Percentiles rank a stretch among this genome's conserved stretches.
phyloP scores from a whole-genome alignment of 2,797 vertebrate genomes.

The Diplodus sargus region DNA sequence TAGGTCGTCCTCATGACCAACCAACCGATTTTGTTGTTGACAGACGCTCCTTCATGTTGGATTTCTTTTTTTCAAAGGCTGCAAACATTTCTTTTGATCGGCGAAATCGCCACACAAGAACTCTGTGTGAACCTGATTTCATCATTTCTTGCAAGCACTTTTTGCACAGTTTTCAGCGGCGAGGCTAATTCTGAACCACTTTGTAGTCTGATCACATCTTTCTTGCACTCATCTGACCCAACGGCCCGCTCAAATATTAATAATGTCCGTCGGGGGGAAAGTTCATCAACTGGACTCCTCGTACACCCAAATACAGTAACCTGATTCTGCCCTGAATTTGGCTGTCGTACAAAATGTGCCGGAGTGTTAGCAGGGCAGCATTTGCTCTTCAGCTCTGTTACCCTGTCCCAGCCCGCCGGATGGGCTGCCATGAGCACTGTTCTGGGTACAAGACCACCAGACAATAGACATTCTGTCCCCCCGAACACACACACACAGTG shows the following conservation, averaged over 20 bases:
- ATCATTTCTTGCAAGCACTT: neutral
- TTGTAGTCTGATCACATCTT: neutral
- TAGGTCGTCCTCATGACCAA: neutral
- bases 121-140: neutral
- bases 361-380: too few species aligned
- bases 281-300: conserved; percentile 11
- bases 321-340: conserved; percentile 20
- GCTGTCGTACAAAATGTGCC: neutral
- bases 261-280: neutral
- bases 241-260: conserved; percentile 35
- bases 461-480: conserved; percentile 70
- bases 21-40: neutral
- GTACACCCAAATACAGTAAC: conserved; percentile 18
- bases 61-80: neutral
- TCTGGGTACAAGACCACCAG: conserved; percentile 39
- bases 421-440: conserved; percentile 32
- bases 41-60: neutral
- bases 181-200: neutral
- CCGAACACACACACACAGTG: conserved; percentile 27
- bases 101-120: neutral
- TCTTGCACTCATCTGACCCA: conserved; percentile 18
- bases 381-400: conserved; percentile 7
- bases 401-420: conserved; percentile 2
- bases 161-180: neutral
- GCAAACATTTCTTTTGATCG: neutral